phyloP scores from a whole-genome alignment of 2,797 vertebrate species.

The Alexandromys oeconomus region DNA sequence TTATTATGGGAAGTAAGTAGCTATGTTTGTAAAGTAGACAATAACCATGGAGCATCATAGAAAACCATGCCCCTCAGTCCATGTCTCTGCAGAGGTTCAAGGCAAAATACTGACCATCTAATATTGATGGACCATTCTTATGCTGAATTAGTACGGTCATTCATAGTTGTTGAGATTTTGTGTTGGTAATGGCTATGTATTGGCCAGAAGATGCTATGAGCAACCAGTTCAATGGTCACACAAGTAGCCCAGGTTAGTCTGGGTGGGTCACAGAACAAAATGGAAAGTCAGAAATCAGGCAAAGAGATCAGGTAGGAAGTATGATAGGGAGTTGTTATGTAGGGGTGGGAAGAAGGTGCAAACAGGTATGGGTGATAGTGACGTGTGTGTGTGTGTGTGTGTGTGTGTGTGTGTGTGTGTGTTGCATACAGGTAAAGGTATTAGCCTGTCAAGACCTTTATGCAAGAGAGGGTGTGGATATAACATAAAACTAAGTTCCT shows the following conservation, averaged over 20 bases:
- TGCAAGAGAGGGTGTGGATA: neutral
- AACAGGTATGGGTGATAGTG: too few species aligned
- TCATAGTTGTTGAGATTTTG: neutral
- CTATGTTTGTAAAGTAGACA: neutral
- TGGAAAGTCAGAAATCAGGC: neutral
- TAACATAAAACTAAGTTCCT: neutral
- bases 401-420: neutral
- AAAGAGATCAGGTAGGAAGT: neutral
- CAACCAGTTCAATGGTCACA: neutral
- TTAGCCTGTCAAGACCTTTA: too few species aligned
- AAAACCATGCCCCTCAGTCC: neutral
- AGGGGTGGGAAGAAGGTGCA: too few species aligned
- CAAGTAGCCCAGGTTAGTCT: neutral
- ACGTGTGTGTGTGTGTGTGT: neutral
- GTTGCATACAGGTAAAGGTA: too few species aligned
- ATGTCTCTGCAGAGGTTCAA: neutral
- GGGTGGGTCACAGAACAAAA: neutral
- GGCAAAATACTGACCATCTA: neutral
- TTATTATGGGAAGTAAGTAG: conserved; percentile 12
- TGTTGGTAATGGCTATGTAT: neutral
- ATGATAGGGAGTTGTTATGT: neutral
- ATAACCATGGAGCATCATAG: neutral
- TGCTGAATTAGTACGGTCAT: neutral
- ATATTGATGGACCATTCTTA: neutral
- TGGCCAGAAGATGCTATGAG: neutral